Percentiles rank a stretch among this genome's conserved stretches.
phyloP scores from a whole-genome alignment of 2,113 vertebrate genomes.

The Phycodurus eques region DNA sequence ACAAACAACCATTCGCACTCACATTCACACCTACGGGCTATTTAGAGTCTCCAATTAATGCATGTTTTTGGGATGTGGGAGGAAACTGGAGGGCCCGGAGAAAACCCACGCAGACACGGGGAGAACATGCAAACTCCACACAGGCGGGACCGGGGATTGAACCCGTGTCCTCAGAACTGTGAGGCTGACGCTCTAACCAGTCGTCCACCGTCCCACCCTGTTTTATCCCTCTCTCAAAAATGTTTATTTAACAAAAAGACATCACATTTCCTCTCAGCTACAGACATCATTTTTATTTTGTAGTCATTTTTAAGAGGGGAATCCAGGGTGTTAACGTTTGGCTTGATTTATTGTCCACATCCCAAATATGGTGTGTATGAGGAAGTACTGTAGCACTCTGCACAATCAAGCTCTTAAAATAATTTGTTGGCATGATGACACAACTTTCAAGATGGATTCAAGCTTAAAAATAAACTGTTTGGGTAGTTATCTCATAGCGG shows the following conservation, averaged over 20 bases:
- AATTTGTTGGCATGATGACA: slow-evolving; percentile 71
- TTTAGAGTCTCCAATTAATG: too few species aligned
- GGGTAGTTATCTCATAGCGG: slow-evolving; percentile 36
- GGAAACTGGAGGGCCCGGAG: too few species aligned
- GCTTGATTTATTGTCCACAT: slow-evolving; percentile 62
- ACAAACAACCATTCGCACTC: too few species aligned
- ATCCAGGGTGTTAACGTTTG: slow-evolving; percentile 63
- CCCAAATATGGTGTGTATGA: slow-evolving; percentile 51
- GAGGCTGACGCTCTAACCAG: too few species aligned
- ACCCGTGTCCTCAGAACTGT: too few species aligned
- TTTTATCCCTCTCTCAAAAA: slow-evolving; percentile 29
- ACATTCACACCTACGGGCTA: too few species aligned
- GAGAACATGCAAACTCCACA: too few species aligned
- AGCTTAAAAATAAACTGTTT: slow-evolving; percentile 42
- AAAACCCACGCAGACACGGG: too few species aligned
- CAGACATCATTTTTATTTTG: slow-evolving; percentile 38
- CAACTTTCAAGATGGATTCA: slow-evolving; percentile 46
- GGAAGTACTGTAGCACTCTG: slow-evolving; percentile 61
- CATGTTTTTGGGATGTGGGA: too few species aligned
- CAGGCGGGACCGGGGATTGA: too few species aligned
- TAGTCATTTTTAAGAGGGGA: slow-evolving; percentile 50
- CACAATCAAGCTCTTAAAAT: slow-evolving; percentile 74
- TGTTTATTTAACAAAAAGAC: slow-evolving; percentile 34
- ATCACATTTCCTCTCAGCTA: slow-evolving; percentile 30
- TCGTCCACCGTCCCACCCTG: too few species aligned